Evolutionary conservation across 2,113 vertebrate species (phyloP).

Genomic region (Silurus glanis): DNA sequence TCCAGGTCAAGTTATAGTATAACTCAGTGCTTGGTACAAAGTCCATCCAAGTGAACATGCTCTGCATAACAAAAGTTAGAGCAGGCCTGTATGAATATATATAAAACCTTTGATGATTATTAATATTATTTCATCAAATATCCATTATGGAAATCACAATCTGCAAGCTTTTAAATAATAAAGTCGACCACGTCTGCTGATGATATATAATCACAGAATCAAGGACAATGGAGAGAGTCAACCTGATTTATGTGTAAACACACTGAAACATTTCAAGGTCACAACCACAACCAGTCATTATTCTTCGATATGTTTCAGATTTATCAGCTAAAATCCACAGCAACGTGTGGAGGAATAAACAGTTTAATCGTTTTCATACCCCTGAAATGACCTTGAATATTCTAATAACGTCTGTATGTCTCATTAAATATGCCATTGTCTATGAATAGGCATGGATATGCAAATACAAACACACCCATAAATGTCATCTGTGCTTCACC

Average conservation of each 20-base stretch:
- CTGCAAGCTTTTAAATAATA: not conserved
- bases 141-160: not conserved
- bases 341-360: not conserved
- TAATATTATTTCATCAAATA: not conserved
- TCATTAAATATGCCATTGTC: not conserved
- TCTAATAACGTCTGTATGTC: not conserved
- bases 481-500: not conserved
- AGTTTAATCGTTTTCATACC: not conserved
- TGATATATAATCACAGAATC: not conserved
- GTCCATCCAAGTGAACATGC: not conserved
- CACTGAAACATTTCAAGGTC: not conserved
- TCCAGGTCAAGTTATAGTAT: not conserved
- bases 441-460: not conserved
- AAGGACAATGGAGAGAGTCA: not conserved
- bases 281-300: not conserved
- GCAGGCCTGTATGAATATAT: not conserved
- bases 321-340: not conserved
- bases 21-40: slow-evolving; percentile 4
- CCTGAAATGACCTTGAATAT: not conserved
- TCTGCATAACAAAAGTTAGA: not conserved
- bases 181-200: not conserved
- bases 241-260: slow-evolving; percentile 8
- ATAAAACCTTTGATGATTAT: not conserved
- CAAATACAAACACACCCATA: not conserved
- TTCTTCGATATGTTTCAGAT: not conserved